Percentiles rank a stretch among this genome's conserved stretches.
Evolutionary conservation across 2,113 vertebrate species (phyloP).

Genomic region (Anolis carolinensis): DNA sequence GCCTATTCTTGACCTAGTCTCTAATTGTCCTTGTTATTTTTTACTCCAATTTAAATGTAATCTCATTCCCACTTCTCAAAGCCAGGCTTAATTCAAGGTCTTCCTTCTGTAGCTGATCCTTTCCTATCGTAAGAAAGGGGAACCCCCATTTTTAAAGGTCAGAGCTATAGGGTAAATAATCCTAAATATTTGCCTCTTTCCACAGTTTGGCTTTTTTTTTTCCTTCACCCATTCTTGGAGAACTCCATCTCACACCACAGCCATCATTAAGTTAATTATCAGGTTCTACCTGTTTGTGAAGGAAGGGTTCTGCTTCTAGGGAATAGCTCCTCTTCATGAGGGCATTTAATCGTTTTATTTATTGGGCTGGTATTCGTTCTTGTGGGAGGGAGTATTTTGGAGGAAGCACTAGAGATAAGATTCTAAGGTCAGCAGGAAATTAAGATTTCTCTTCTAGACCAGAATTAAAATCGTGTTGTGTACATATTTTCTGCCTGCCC

Average conservation of each 20-base stretch:
- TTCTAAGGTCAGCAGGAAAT: background rate
- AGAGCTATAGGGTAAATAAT: background rate
- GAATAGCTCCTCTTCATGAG: slow-evolving; percentile 27
- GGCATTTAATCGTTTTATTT: slow-evolving; percentile 38
- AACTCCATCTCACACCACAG: background rate
- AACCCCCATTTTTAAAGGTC: background rate
- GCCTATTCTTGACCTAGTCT: too few relatives aligned
- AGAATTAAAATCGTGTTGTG: fast-evolving
- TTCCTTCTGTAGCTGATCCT: background rate
- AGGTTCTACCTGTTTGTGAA: slow-evolving; percentile 43
- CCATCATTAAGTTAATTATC: slow-evolving; percentile 26
- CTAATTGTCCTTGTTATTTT: background rate
- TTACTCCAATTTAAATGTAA: background rate
- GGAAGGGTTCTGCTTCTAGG: slow-evolving; percentile 60
- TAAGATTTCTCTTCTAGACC: background rate
- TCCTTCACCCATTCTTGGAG: background rate
- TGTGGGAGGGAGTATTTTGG: slow-evolving; percentile 31
- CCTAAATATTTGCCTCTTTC: background rate
- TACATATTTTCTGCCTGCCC: too few relatives aligned
- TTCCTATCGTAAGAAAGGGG: background rate
- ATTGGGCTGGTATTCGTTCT: slow-evolving; percentile 37
- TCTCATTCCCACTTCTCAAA: background rate
- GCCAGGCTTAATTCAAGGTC: background rate
- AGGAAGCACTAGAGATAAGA: background rate
- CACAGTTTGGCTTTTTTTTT: background rate